phyloP scores from a whole-genome alignment of 2,113 vertebrate genomes.

The Deroptyus accipitrinus region DNA sequence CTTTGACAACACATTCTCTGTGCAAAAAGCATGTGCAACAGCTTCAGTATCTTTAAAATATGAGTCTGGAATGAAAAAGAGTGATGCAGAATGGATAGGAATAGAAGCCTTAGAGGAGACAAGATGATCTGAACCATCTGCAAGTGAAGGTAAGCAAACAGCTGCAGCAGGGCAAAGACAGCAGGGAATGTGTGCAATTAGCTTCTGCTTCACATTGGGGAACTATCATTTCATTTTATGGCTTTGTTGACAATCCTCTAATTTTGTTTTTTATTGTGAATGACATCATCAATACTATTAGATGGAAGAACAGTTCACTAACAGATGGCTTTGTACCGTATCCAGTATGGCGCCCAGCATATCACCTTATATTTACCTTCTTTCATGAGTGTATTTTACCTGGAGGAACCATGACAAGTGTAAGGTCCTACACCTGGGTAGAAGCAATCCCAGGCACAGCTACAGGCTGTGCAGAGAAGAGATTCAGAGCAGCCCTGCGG shows the following conservation, averaged over 20 bases:
- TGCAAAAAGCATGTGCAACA: neutral
- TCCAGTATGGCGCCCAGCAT: neutral
- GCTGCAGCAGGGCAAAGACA: neutral
- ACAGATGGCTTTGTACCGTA: neutral
- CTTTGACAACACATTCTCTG: neutral
- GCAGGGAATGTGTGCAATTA: neutral
- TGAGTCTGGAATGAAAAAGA: neutral
- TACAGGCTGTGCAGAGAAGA: too few relatives aligned
- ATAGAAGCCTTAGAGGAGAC: neutral
- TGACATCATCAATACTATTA: neutral
- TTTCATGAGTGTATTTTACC: neutral
- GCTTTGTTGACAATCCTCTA: slow-evolving; percentile 2
- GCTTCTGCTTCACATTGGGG: neutral
- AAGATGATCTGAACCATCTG: neutral
- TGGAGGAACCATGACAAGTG: neutral
- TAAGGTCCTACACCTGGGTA: too few relatives aligned
- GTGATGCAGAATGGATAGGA: neutral
- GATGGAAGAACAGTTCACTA: neutral
- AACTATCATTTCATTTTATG: neutral
- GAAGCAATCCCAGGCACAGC: too few relatives aligned
- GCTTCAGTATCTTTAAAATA: neutral
- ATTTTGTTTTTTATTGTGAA: slow-evolving; percentile 18
- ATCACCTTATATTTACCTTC: neutral
- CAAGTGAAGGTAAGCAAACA: neutral
- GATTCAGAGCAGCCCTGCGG: too few relatives aligned